These are phyloP conservation scores for Aphelenchoides fujianensis DNA, from an alignment of 1,140 invertebrate genomes.

Conservation along the genomic window DNA sequence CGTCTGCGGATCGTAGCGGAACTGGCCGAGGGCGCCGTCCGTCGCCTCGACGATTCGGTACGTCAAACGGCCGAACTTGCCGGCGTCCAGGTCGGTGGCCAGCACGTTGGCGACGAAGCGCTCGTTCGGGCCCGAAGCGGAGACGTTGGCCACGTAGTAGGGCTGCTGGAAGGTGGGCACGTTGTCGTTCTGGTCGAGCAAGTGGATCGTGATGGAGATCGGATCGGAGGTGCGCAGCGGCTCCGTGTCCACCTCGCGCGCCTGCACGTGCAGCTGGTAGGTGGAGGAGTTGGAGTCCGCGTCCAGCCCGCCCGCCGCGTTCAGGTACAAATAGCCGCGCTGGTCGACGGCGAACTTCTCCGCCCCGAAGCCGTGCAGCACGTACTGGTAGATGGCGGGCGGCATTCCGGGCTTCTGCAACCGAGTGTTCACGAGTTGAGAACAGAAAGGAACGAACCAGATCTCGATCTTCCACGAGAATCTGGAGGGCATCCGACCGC, in stretches of 20 bases:
- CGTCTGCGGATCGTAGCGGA: slow-evolving; percentile 51
- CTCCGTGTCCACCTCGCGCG: slow-evolving; percentile 56
- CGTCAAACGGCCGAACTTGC: slow-evolving; percentile 27
- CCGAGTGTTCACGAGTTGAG: not conserved
- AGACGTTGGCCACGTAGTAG: slow-evolving; percentile 58
- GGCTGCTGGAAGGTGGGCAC: slow-evolving; percentile 47
- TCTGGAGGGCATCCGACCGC: slow-evolving; percentile 52
- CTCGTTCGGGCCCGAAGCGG: slow-evolving; percentile 40
- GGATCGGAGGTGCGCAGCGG: slow-evolving; percentile 52
- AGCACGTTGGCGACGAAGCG: slow-evolving; percentile 34
- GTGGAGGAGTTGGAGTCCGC: slow-evolving; percentile 50
- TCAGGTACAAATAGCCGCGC: slow-evolving; percentile 58
- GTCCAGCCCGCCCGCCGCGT: slow-evolving; percentile 43
- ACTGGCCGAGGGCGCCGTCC: slow-evolving; percentile 34
- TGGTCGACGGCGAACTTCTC: slow-evolving; percentile 61
- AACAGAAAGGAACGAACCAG: slow-evolving; percentile 38
- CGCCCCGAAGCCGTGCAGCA: slow-evolving; percentile 55
- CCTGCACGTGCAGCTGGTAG: slow-evolving; percentile 59
- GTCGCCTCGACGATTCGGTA: slow-evolving; percentile 50
- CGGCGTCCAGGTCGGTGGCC: slow-evolving; percentile 40
- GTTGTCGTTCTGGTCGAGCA: slow-evolving; percentile 56
- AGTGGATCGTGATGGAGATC: slow-evolving; percentile 56
- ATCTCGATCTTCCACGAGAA: slow-evolving; percentile 59
- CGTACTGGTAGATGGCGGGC: slow-evolving; percentile 60
- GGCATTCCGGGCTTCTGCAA: slow-evolving; percentile 59